A percentile compares a stretch with the other conserved stretches of the same genome.
Evolutionary conservation across 2,888 invertebrate genomes (phyloP).

Genomic region (Alentia gelatinosa): DNA sequence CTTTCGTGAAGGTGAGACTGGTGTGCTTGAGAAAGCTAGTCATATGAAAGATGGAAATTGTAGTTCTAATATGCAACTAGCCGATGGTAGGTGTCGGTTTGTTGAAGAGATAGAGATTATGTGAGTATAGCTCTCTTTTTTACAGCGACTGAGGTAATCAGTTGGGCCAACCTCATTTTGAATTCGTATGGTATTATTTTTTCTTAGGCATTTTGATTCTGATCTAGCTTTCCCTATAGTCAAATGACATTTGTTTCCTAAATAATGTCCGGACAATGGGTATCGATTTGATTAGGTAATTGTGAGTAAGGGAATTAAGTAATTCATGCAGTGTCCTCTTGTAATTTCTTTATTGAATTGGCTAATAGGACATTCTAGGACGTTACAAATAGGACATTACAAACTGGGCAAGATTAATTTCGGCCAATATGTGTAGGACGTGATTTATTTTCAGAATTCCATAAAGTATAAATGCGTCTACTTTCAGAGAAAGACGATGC

Average conservation of each 20-base stretch:
- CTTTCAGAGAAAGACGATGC: conserved; percentile 76
- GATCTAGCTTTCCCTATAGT: no score
- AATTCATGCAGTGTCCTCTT: neutral
- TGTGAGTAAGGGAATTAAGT: neutral
- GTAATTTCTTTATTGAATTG: neutral
- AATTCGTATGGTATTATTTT: neutral
- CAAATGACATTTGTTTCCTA: no score
- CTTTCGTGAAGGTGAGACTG: conserved; percentile 64
- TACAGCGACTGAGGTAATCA: no score
- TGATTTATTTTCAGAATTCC: neutral
- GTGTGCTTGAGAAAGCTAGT: neutral
- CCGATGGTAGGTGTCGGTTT: neutral
- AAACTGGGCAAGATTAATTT: neutral
- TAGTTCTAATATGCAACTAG: neutral
- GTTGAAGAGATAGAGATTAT: neutral
- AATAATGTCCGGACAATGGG: no score
- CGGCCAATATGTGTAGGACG: neutral
- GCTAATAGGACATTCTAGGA: neutral
- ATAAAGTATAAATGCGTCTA: no score
- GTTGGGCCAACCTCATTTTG: no score
- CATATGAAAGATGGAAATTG: neutral
- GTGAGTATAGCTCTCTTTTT: no score
- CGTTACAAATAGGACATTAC: neutral
- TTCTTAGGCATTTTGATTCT: neutral
- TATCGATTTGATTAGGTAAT: no score